These are phyloP conservation scores for Drosophila buzzatii DNA, from an alignment of 2,888 invertebrate genomes.

Conservation along the genomic window DNA sequence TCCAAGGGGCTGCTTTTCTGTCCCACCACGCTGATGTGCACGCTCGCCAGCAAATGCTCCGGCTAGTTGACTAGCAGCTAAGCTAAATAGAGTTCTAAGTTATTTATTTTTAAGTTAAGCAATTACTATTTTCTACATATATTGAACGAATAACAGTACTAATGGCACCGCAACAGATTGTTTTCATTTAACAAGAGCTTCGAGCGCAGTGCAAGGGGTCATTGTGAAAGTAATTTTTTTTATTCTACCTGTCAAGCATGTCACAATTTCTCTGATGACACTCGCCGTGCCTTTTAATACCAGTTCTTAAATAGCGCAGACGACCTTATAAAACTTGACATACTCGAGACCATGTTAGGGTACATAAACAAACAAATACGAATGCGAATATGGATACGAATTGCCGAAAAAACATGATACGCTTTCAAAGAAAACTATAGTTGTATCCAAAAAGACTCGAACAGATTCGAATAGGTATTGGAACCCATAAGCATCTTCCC, in stretches of 20 bases:
- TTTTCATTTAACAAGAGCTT: constrained; percentile 14
- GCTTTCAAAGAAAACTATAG: not conserved
- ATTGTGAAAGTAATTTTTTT: constrained; percentile 48
- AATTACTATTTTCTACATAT: constrained; percentile 22
- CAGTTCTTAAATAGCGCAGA: constrained; percentile 43
- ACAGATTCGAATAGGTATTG: not conserved
- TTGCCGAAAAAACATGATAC: not conserved
- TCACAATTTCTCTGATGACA: constrained; percentile 59
- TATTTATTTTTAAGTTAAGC: constrained; percentile 69
- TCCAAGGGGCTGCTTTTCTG: constrained; percentile 86
- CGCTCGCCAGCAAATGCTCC: constrained; percentile 83
- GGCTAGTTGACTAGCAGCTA: constrained; percentile 39
- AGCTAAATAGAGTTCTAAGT: constrained; percentile 46
- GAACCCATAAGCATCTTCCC: not conserved
- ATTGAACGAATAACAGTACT: constrained; percentile 17
- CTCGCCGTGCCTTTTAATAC: constrained; percentile 23
- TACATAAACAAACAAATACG: not conserved
- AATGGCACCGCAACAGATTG: constrained; percentile 5
- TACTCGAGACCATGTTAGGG: constrained; percentile 12
- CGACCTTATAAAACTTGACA: constrained; percentile 49
- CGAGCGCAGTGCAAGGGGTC: constrained; percentile 16
- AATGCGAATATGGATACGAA: constrained; percentile 2
- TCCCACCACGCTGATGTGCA: constrained; percentile 85
- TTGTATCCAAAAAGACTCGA: not conserved
- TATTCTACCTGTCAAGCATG: constrained; percentile 36